Base-by-base conservation (phyloP, 92 coral and sea anemone genomes). In the Porites evermanni region DNA sequence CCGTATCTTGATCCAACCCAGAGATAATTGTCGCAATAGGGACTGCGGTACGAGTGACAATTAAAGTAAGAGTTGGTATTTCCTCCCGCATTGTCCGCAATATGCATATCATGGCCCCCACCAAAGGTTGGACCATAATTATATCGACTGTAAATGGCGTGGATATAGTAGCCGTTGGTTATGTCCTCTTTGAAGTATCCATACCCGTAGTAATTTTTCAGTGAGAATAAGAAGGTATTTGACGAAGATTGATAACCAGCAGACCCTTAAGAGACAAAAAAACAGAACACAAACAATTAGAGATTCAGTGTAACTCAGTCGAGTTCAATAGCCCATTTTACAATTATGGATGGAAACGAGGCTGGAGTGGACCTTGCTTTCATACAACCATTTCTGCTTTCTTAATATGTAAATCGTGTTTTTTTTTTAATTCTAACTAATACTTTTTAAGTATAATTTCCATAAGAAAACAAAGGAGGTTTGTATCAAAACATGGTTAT, bases 101-200 rank as follows among this genome's bases (percentile, higher is more conserved):
- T 23, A 24, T 64, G 21, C 0, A 18, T 53, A 19, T 75, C 79
- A 19, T 18, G 17, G 2, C 79, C 66, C 6, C 79, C 3, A 29
- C 38, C 79, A 53, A 75, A 74, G 23, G 78, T 74, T 20, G 78
- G 78, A 51, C 78, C 78, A 74, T 74, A 16, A n/a, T 1, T n/a
- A 13, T 50, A 47, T 29, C 53, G 18, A 1, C 74, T 70, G 53
- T 70, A 74, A 1, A 2, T 29, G 38, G 38, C 38, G 26, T 1
- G 0, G 26, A 0, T 1, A 24, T 24, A 24, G 38, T 1, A 29
- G 38, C 38, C 1, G 2, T 29, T 29, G 38, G 38, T 69, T 12
- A 69, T 24, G 73, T 69, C 73, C 3, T 69, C 8, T 69, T 69
- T 69, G 21, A 69, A 69, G 17, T 69, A 74, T 47, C 78, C 78